Base-by-base conservation (phyloP, 2,888 invertebrate species). In the Hoplodrina blanda region DNA sequence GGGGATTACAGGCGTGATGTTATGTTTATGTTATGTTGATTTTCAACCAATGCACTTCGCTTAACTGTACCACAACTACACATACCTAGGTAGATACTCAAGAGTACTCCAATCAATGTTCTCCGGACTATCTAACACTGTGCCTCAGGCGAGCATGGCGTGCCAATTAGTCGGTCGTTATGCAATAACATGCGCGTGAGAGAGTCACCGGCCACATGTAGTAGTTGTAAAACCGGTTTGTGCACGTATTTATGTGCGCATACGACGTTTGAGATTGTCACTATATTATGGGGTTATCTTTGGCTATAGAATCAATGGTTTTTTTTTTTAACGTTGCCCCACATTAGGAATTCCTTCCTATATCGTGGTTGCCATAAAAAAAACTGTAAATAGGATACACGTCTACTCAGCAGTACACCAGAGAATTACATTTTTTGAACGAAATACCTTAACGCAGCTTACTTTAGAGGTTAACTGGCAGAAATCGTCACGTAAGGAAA, bases 131-230 rank as follows among this genome's bases (percentile, higher is more conserved):
- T 4, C 52, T 25, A 62, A 54, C 74, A 57, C 49, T 74, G 54
- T 78, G 65, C 54, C 61, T 25, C 63, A 17, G n/a, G 56, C 62
- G 10, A 61, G 62, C 53, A 60, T 69, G 56, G 63, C 77, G 57
- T 73, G 73, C 60, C 78, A 76, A 79, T 79, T 79, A 79, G 52
- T 20, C 53, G 62, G 60, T 79, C 46, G 71, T 79, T 79, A 76
- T 72, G 76, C 76, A 79, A 79, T 76, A 44, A 60, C 65, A 65
- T 70, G 62, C 69, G 56, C 64, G 37, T 61, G 69, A 73, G 69
- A 73, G 69, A 71, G 76, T 68, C 75, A 68, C 74, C 68, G 62
- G 62, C 75, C 66, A 69, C 52, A 63, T 66, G 69, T 62, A 57
- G 37, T 49, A 62, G 46, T 57, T 66, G 65, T n/a, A 61, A 56